Base-by-base conservation (phyloP, 53 echinoderm and acorn worm species). In the Arbacia lixula region DNA sequence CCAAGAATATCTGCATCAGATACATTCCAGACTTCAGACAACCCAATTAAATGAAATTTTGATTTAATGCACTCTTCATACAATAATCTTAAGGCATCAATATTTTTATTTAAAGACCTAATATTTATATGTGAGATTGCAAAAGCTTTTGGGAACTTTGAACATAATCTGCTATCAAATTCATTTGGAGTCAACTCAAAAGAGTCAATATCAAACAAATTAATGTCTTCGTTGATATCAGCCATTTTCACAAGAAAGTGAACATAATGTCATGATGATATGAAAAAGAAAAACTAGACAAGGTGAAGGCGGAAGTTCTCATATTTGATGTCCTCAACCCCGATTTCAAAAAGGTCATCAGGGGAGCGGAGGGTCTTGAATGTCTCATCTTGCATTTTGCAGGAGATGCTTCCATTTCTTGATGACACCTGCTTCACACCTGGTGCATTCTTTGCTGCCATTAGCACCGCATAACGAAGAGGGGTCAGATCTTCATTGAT, bases 361-460 rank as follows among this genome's bases (percentile, higher is more conserved):
- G 53, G 53, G 52, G 74, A 52, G 52, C 74, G 52, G 53, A 74
- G 74, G 17, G 74, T 74, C 30, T 52, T 30, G 53, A 52, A 74
- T 12, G 30, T 6, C 8, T 74, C 53, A 33, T 51, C 74, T 4
- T 53, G 16, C 74, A 74, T 74, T 32, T 74, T 74, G 53, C 74
- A 74, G 34, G 34, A 27, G 52, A 74, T 74, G 74, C 53, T 74
- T 32, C 74, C 74, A 52, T 74, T 27, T 51, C 53, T 74, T 1
- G 74, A 52, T 51, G 74, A 14, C 74, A 74, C 74, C 52, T 30
- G 31, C 35, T 74, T 74, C 33, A 74, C 74, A 52, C 53, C 53
- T 53, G 74, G 74, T 74, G 74, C 53, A 32, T 74, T 74, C 53
- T 74, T 74, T 19, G 74, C 74, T 32, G 33, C 53, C 74, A 74